phyloP scores from a whole-genome alignment of 1,140 invertebrate genomes.

The Melanaphis sacchari region DNA sequence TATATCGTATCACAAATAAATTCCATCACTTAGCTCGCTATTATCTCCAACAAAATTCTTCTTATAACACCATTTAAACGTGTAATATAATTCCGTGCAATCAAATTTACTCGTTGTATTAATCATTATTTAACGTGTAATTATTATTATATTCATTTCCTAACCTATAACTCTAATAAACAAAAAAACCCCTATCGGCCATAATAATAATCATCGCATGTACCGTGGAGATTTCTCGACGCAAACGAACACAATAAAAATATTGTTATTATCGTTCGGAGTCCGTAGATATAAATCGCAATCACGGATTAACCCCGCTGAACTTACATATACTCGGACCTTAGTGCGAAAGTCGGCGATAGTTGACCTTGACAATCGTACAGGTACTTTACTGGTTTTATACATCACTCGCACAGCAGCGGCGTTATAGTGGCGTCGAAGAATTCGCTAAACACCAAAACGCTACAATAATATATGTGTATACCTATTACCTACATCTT shows the following conservation, averaged over 20 bases:
- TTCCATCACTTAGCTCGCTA: background rate
- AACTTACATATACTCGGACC: background rate
- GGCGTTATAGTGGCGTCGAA: background rate
- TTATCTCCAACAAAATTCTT: background rate
- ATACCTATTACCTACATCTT: background rate
- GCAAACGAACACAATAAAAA: background rate
- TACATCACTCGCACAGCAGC: background rate
- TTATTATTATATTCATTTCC: background rate
- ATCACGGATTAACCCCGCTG: conserved; percentile 35
- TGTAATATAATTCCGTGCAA: background rate
- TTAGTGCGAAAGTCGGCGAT: background rate
- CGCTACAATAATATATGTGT: background rate
- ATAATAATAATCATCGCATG: background rate
- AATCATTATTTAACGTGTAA: background rate
- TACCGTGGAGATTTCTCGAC: background rate
- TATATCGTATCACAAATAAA: background rate
- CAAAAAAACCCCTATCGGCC: background rate
- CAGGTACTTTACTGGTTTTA: background rate
- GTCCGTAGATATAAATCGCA: background rate
- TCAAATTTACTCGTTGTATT: background rate
- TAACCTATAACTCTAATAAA: background rate
- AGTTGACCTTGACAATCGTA: background rate
- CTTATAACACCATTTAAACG: background rate
- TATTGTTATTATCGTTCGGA: background rate
- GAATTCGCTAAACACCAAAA: background rate